Conservation (phyloP, 2,888 invertebrate species). For the Hofmannophila pseudospretella region DNA sequence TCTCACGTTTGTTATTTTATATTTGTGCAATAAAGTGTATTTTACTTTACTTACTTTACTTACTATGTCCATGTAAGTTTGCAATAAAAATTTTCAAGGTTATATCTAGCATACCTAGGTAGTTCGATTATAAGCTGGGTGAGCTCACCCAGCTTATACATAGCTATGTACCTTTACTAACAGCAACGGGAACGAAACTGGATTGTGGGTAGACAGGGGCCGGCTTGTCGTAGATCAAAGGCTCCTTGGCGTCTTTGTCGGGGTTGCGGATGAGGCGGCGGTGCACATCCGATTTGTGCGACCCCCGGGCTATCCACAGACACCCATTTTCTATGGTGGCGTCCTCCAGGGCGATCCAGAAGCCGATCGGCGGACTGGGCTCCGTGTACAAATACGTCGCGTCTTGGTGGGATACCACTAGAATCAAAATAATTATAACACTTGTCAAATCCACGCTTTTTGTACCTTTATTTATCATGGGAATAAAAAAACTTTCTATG, state of each 20-base stretch:
- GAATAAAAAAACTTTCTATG: too few relatives aligned
- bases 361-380: constrained; percentile 88
- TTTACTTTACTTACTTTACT: too few relatives aligned
- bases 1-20: too few relatives aligned
- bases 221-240: constrained; percentile 83
- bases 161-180: constrained; percentile 87
- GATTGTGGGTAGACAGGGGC: constrained; percentile 84
- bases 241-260: constrained; percentile 76
- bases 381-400: constrained; percentile 91
- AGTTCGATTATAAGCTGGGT: too few relatives aligned
- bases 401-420: constrained; percentile 91
- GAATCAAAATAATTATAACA: constrained; percentile 13
- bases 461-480: too few relatives aligned
- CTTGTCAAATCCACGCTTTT: too few relatives aligned
- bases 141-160: too few relatives aligned
- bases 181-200: constrained; percentile 87
- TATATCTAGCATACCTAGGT: too few relatives aligned
- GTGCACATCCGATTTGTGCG: constrained; percentile 91
- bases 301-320: constrained; percentile 93
- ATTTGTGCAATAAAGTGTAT: too few relatives aligned
- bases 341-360: constrained; percentile 98
- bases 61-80: too few relatives aligned
- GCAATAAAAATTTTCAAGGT: too few relatives aligned
- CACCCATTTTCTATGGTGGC: constrained; percentile 96
- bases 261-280: constrained; percentile 84